Evolutionary conservation across 2,888 invertebrate genomes (phyloP).

Genomic region (Trichacis sp.): DNA sequence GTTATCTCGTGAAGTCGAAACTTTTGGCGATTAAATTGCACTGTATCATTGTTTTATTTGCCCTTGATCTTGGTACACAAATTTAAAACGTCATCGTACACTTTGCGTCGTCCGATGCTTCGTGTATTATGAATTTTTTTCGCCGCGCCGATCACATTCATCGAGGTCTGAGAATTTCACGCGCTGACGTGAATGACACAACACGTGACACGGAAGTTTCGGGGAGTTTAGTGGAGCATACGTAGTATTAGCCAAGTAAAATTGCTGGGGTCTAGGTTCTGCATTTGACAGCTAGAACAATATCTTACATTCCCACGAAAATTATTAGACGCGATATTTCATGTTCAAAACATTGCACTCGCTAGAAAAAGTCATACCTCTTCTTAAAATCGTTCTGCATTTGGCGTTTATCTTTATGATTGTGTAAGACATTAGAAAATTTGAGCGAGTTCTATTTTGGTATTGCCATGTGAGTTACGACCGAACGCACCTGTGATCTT

Average conservation of each 20-base stretch:
- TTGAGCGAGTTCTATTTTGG: too few species aligned
- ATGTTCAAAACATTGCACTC: constrained; percentile 7
- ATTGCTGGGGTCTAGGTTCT: constrained; percentile 51
- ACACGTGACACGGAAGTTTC: constrained; percentile 61
- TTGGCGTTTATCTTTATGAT: too few species aligned
- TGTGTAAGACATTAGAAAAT: too few species aligned
- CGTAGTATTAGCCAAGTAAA: constrained; percentile 47
- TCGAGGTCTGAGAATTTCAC: constrained; percentile 49
- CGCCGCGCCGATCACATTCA: too few species aligned
- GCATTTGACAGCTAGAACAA: constrained; percentile 50
- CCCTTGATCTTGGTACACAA: constrained; percentile 31
- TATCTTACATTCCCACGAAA: constrained; percentile 58
- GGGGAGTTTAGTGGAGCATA: constrained; percentile 66
- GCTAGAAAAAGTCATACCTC: not conserved
- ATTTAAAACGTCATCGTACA: constrained; percentile 11
- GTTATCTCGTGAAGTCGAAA: constrained; percentile 29
- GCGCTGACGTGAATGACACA: constrained; percentile 56
- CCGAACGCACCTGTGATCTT: constrained; percentile 58
- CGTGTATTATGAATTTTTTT: too few species aligned
- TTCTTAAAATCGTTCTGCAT: too few species aligned
- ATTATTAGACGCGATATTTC: constrained; percentile 41
- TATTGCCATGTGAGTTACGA: constrained; percentile 50
- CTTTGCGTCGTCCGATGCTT: not conserved
- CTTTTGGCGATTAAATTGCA: constrained; percentile 21
- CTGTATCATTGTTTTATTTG: constrained; percentile 22